Conservation (phyloP, 2,113 vertebrate species). For the Psittacula cyanocephala region DNA sequence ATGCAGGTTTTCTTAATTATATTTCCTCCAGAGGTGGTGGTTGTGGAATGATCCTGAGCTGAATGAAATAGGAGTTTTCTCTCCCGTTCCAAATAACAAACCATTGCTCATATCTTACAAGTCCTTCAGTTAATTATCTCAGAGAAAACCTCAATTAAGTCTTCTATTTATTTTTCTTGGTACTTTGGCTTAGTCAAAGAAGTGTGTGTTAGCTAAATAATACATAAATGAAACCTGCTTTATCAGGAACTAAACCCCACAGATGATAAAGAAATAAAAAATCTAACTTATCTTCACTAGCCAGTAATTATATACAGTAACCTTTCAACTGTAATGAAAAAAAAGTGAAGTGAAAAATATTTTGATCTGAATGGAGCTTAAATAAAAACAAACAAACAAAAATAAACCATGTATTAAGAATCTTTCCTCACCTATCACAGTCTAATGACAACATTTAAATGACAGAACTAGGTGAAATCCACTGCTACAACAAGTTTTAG, state of each 20-base stretch:
- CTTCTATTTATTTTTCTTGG: neutral
- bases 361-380: neutral
- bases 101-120: neutral
- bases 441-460: conserved; percentile 42
- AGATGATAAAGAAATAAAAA: neutral
- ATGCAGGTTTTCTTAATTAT: neutral
- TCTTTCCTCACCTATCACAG: conserved; percentile 20
- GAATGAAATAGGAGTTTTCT: neutral
- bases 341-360: conserved; percentile 11
- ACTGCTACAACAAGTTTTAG: conserved; percentile 17
- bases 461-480: conserved; percentile 29
- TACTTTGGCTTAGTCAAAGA: neutral
- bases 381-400: neutral
- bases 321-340: conserved; percentile 15
- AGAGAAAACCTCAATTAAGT: neutral
- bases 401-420: neutral
- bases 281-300: neutral
- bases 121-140: neutral
- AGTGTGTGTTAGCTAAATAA: neutral
- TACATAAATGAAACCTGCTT: neutral
- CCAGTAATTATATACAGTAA: conserved; percentile 4
- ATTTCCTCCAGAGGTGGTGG: neutral
- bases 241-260: neutral
- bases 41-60: neutral
- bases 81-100: neutral